Evolutionary conservation across 2,797 vertebrate genomes (phyloP), one percentile per base, ranked within the genome.

Genomic region (Hemitrygon akajei): DNA sequence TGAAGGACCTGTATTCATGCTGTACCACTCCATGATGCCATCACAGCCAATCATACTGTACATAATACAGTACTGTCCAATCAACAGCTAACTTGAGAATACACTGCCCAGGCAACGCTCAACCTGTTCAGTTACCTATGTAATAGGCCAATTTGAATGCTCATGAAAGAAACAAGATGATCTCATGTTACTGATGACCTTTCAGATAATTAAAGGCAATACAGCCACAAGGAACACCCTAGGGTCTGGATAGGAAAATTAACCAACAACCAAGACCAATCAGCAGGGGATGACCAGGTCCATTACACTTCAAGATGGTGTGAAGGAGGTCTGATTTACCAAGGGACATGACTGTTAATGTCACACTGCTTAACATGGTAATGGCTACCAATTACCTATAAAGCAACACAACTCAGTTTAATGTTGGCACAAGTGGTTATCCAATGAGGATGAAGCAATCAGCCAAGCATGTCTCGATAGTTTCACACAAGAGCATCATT

Each of bases 361-460:
- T 89, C 34, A 30, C n/a, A 37, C 63, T 37, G n/a, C 18, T 89
- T 34, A 69, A 89, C 18, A 66, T 79, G 77, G 77, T 11, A 12
- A 37, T 69, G n/a, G 56, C n/a, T 87, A 5, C 18, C 84, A n/a
- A 37, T 89, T 69, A 89, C 86, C 34, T 37, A 89, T 60, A 37
- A 69, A 69, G 86, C 86, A 89, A 89, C 66, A 60, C n/a, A 30
- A 63, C 81, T 27, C 47, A 27, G 63, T 34, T 87, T 87, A 89
- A 89, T 89, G 63, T 37, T 89, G 86, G n/a, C 34, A 89, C 86
- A 89, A 89, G 66, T 89, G 60, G 86, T 89, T 89, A 69, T 89
- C 86, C 86, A 89, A 89, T 89, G 86, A 69, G 63, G 63, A 37
- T 89, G 86, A 89, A 89, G 86, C 63, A 10, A 34, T 37, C 86